phyloP scores from a whole-genome alignment of 30 jellyfish, hydroid and myxozoan species.

The Hydractinia echinata region DNA sequence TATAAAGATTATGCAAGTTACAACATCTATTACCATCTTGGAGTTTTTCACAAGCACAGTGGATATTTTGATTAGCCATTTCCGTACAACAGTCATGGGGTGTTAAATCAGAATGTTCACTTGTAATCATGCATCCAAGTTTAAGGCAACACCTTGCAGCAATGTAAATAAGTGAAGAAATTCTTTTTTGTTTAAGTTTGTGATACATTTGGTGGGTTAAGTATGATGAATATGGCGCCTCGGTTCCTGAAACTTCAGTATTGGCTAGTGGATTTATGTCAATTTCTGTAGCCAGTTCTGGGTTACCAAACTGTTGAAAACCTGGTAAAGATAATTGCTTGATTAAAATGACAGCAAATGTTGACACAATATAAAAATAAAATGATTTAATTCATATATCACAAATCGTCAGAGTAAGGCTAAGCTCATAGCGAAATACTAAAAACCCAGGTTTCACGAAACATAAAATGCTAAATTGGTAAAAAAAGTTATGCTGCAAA shows the following conservation, averaged over 20 bases:
- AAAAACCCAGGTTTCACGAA: no score
- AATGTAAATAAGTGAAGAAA: not conserved
- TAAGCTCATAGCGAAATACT: no score
- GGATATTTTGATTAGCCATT: not conserved
- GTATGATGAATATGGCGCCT: not conserved
- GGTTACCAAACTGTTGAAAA: no score
- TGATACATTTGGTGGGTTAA: constrained; percentile 7
- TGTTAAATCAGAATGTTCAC: not conserved
- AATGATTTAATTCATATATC: no score
- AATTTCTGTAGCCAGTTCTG: no score
- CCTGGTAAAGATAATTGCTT: no score
- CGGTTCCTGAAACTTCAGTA: not conserved
- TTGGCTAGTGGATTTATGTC: no score
- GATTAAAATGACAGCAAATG: no score
- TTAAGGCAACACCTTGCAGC: not conserved
- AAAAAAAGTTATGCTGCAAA: no score
- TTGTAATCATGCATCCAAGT: not conserved
- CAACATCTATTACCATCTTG: not conserved
- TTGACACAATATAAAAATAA: no score
- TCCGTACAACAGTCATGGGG: not conserved
- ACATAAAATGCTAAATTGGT: no score
- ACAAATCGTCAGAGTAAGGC: no score
- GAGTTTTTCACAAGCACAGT: not conserved
- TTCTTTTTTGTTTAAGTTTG: constrained; percentile 7
- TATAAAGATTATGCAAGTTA: not conserved